Conservation (phyloP, 2,888 invertebrate genomes). For the Ochropacha duplaris region DNA sequence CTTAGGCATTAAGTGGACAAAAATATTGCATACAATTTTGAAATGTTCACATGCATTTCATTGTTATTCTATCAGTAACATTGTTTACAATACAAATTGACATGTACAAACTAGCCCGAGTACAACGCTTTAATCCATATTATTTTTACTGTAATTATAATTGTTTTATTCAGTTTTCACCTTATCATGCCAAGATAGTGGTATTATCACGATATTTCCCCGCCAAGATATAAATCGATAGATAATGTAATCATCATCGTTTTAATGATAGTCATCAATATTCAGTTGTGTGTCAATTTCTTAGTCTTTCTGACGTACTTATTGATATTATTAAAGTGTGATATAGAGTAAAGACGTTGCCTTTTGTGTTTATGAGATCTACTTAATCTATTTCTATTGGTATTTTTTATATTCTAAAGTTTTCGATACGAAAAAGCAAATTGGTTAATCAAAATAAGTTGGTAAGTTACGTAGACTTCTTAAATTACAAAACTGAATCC, state of each 20-base stretch:
- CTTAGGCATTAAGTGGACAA: no score
- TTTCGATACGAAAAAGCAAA: not conserved
- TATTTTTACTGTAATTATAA: slow-evolving; percentile 8
- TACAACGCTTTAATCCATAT: no score
- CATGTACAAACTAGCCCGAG: no score
- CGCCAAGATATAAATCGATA: slow-evolving; percentile 63
- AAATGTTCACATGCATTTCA: no score
- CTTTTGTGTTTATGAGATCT: slow-evolving; percentile 1
- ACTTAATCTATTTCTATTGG: not conserved
- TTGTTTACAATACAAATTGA: no score
- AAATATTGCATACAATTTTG: no score
- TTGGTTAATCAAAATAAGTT: not conserved
- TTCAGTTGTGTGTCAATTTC: slow-evolving; percentile 47
- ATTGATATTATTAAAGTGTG: slow-evolving; percentile 11
- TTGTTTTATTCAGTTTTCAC: slow-evolving; percentile 11
- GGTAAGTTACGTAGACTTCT: not conserved
- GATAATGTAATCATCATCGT: slow-evolving; percentile 54
- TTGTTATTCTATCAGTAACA: no score
- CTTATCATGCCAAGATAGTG: slow-evolving; percentile 28
- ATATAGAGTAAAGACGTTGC: slow-evolving; percentile 5
- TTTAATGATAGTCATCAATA: slow-evolving; percentile 39
- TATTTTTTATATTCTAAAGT: not conserved
- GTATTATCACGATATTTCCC: slow-evolving; percentile 56
- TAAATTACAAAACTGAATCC: not conserved
- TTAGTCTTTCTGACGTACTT: slow-evolving; percentile 40